These are phyloP conservation scores for Philonicus albiceps DNA, from an alignment of 2,888 invertebrate genomes.

Conservation along the genomic window DNA sequence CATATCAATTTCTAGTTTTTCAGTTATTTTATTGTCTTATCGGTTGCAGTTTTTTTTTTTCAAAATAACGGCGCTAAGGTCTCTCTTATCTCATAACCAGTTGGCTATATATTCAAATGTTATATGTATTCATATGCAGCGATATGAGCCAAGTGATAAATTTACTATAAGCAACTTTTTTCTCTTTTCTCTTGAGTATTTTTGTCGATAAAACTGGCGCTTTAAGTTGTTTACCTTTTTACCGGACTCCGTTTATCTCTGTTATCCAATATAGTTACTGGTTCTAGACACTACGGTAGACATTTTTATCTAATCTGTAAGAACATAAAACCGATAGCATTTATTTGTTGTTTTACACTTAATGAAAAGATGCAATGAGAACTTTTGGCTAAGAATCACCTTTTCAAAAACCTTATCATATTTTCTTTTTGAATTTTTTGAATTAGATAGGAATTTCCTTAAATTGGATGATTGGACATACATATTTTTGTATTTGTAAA, in stretches of 20 bases:
- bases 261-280: slow-evolving; percentile 3
- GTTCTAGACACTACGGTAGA: slow-evolving; percentile 45
- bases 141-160: slow-evolving; percentile 14
- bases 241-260: slow-evolving; percentile 2
- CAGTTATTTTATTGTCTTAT: slow-evolving; percentile 29
- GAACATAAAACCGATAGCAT: neutral
- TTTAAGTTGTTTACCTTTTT: slow-evolving; percentile 41
- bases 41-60: slow-evolving; percentile 8
- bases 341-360: neutral
- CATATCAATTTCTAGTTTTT: neutral
- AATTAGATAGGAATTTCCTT: neutral
- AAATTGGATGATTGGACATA: neutral
- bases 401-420: neutral
- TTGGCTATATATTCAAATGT: neutral
- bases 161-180: slow-evolving; percentile 21
- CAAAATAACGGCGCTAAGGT: slow-evolving; percentile 22
- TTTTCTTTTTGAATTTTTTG: neutral
- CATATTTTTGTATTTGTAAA: neutral
- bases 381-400: neutral
- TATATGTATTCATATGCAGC: neutral
- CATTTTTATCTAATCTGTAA: slow-evolving; percentile 47
- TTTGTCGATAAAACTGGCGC: slow-evolving; percentile 35
- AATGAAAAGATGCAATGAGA: neutral
- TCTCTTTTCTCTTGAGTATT: slow-evolving; percentile 2
- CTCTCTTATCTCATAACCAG: neutral